These are phyloP conservation scores for Channa striata DNA, from an alignment of 2,797 vertebrate species.

Conservation along the genomic window DNA sequence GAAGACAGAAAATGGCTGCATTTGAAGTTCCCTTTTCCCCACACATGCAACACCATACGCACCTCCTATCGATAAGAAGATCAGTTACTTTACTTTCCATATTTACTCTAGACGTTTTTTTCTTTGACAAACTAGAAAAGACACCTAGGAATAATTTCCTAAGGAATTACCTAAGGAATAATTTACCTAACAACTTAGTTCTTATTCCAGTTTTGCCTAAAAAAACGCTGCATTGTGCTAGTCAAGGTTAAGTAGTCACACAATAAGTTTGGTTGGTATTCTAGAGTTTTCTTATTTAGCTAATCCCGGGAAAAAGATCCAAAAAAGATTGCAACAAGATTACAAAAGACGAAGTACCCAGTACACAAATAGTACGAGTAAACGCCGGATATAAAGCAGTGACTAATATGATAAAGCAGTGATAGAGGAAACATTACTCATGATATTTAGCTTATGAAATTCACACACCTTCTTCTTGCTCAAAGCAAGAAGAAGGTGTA, in stretches of 20 bases:
- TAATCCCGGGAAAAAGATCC: too few species aligned
- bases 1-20: slow-evolving; percentile 33
- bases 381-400: neutral
- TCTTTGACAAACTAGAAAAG: too few species aligned
- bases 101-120: neutral
- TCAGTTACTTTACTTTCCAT: neutral
- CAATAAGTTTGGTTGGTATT: too few species aligned
- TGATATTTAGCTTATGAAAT: neutral
- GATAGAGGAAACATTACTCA: neutral
- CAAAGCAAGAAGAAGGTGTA: neutral
- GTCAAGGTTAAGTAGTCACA: too few species aligned
- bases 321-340: too few species aligned
- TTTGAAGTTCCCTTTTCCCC: slow-evolving; percentile 22
- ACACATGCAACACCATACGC: neutral
- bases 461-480: neutral
- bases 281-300: too few species aligned
- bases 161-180: too few species aligned
- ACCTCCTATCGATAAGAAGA: neutral
- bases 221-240: too few species aligned
- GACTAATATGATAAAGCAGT: neutral
- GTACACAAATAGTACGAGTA: neutral
- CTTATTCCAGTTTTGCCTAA: too few species aligned
- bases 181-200: too few species aligned
- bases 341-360: neutral
- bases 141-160: too few species aligned